Evolutionary conservation across 2,113 vertebrate species (phyloP).

Genomic region (Gnathochromis pfefferi): DNA sequence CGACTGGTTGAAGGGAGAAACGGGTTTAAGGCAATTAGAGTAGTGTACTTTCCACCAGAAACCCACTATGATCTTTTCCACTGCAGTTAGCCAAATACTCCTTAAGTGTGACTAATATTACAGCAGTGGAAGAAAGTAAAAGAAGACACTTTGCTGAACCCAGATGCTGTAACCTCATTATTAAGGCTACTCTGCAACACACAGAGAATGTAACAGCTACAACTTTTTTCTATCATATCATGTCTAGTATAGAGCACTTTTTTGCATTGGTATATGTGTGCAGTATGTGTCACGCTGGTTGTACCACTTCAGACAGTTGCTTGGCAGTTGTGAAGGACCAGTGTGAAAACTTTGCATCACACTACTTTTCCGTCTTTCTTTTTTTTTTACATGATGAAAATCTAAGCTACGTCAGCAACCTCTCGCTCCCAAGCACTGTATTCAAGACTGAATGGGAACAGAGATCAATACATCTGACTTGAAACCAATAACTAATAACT

Average conservation of each 20-base stretch:
- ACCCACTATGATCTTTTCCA: constrained; percentile 44
- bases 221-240: not conserved
- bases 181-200: not conserved
- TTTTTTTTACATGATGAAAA: not conserved
- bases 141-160: not conserved
- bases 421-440: not conserved
- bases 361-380: not conserved
- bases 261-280: not conserved
- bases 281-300: not conserved
- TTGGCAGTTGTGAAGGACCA: not conserved
- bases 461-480: not conserved
- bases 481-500: not conserved
- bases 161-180: not conserved
- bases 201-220: not conserved
- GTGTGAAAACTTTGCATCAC: not conserved
- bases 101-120: constrained; percentile 44
- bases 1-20: constrained; percentile 49
- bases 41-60: constrained; percentile 44
- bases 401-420: not conserved
- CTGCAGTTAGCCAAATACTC: constrained; percentile 16
- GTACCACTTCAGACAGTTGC: not conserved
- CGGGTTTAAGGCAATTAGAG: constrained; percentile 63
- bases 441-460: not conserved
- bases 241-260: not conserved
- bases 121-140: constrained; percentile 15